phyloP scores from a whole-genome alignment of 1,140 invertebrate genomes.

The Drosophila parabipectinata region DNA sequence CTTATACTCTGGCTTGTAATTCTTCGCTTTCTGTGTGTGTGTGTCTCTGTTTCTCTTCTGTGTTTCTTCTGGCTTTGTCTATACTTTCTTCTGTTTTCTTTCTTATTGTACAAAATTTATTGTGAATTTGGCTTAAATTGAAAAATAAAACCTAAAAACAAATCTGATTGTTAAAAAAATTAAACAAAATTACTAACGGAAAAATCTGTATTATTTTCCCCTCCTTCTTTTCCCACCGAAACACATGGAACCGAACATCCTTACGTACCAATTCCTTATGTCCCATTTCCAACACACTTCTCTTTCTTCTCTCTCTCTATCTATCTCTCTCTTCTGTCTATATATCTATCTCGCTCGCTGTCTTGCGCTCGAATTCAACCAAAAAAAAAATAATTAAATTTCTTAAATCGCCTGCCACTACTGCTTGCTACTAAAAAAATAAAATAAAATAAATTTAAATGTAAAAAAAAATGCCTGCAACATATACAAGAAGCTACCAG shows the following conservation, averaged over 20 bases:
- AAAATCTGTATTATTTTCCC: constrained; percentile 60
- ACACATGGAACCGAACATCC: constrained; percentile 17
- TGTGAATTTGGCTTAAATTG: constrained; percentile 61
- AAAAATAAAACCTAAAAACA: neutral
- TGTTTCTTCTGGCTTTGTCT: constrained; percentile 5
- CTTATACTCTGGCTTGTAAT: constrained; percentile 12
- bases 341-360: constrained; percentile 16
- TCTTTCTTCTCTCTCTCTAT: constrained; percentile 41
- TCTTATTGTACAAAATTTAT: constrained; percentile 39
- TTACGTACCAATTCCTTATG: constrained; percentile 5
- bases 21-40: constrained; percentile 5
- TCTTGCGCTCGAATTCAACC: constrained; percentile 32
- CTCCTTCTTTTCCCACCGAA: constrained; percentile 2
- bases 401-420: constrained; percentile 7
- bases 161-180: constrained; percentile 31
- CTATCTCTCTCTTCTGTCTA: constrained; percentile 37
- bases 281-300: constrained; percentile 21
- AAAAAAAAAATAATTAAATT: constrained; percentile 11
- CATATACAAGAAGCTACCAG: constrained; percentile 83
- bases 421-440: constrained; percentile 11
- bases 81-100: constrained; percentile 17
- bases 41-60: neutral
- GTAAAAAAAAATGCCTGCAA: constrained; percentile 27
- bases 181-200: constrained; percentile 76
- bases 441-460: neutral